Evolutionary conservation across 2,113 vertebrate genomes (phyloP).

Genomic region (Coryphaenoides rupestris): DNA sequence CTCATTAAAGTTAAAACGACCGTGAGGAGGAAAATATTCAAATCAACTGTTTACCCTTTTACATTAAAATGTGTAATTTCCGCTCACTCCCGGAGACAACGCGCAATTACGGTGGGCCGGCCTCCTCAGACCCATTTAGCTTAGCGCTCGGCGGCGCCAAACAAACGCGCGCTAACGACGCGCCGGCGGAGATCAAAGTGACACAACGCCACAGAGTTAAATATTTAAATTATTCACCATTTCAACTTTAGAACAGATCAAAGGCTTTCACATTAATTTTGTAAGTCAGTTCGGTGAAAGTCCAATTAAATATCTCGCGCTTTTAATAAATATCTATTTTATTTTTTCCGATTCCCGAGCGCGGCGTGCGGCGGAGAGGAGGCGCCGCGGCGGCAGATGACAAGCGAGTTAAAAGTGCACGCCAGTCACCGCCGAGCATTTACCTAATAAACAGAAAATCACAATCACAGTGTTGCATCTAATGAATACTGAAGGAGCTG

Average conservation of each 20-base stretch:
- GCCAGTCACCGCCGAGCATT: constrained; percentile 31
- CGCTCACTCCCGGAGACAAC: constrained; percentile 64
- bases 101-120: constrained; percentile 71
- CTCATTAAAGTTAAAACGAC: constrained; percentile 74
- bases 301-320: constrained; percentile 72
- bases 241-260: constrained; percentile 77
- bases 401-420: constrained; percentile 64
- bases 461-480: constrained; percentile 28
- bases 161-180: constrained; percentile 74
- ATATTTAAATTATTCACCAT: constrained; percentile 77
- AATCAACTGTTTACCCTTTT: constrained; percentile 76
- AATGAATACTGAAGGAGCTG: constrained; percentile 27
- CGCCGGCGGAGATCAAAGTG: constrained; percentile 69
- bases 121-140: constrained; percentile 68
- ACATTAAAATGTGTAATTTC: constrained; percentile 74
- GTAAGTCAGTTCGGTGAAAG: constrained; percentile 61
- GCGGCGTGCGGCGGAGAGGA: constrained; percentile 39
- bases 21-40: constrained; percentile 59
- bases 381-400: constrained; percentile 43
- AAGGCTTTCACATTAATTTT: constrained; percentile 75
- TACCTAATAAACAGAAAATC: constrained; percentile 20
- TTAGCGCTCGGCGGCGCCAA: constrained; percentile 66
- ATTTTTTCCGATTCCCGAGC: constrained; percentile 57
- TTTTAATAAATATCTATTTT: constrained; percentile 63
- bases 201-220: constrained; percentile 68